These are phyloP conservation scores for Clusia tigrina DNA, from an alignment of 2,888 invertebrate species.

Conservation along the genomic window DNA sequence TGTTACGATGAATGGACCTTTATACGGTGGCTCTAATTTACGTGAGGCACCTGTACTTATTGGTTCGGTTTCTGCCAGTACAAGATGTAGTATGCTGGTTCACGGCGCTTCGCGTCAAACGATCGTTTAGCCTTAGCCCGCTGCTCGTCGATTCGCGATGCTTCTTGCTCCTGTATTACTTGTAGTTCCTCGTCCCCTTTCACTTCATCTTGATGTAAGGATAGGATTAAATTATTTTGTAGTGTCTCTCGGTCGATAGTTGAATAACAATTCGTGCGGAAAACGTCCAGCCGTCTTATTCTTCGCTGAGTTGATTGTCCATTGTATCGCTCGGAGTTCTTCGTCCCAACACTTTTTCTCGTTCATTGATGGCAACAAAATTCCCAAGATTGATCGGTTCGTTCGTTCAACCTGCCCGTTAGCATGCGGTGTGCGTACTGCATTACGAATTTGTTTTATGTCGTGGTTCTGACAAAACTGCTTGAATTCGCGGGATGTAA, in stretches of 20 bases:
- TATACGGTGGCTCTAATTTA: too few relatives aligned
- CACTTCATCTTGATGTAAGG: background rate
- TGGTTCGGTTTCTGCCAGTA: too few relatives aligned
- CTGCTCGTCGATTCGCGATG: background rate
- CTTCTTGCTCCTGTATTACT: background rate
- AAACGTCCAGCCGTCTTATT: slow-evolving; percentile 6
- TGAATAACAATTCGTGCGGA: slow-evolving; percentile 8
- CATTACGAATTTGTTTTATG: slow-evolving; percentile 39
- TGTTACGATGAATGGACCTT: too few relatives aligned
- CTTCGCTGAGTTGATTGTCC: slow-evolving; percentile 13
- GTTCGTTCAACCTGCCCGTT: slow-evolving; percentile 29
- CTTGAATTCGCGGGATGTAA: slow-evolving; percentile 37
- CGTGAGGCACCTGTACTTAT: too few relatives aligned
- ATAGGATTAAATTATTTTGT: slow-evolving; percentile 14
- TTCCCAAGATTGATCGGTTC: slow-evolving; percentile 20
- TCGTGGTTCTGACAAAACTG: slow-evolving; percentile 31
- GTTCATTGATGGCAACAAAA: background rate
- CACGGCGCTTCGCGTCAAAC: slow-evolving; percentile 5
- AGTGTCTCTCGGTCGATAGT: slow-evolving; percentile 2
- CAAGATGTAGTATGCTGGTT: too few relatives aligned
- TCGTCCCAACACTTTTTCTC: slow-evolving; percentile 13
- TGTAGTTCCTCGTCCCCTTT: background rate
- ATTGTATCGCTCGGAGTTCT: slow-evolving; percentile 4
- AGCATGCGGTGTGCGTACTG: slow-evolving; percentile 38
- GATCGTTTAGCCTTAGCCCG: background rate